A percentile compares a stretch with the other conserved stretches of the same genome.
Conservation (phyloP, 2,888 invertebrate species). For the Microctonus hyperodae region DNA sequence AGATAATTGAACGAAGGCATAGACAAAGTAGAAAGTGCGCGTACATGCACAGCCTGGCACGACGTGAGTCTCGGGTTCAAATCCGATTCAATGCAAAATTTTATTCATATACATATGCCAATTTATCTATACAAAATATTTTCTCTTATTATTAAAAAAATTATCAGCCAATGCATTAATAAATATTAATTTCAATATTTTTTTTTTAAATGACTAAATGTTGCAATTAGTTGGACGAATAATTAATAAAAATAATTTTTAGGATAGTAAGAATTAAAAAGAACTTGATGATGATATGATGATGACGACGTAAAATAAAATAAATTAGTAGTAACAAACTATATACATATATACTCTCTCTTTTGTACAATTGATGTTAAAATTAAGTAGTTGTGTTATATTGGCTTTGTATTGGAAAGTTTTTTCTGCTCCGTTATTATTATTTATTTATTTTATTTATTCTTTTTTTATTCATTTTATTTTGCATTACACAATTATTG, state of each 20-base stretch:
- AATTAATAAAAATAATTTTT: not conserved
- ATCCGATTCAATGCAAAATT: not conserved
- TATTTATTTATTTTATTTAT: not conserved
- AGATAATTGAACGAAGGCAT: slow-evolving; percentile 5
- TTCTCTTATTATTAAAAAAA: not conserved
- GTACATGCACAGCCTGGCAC: slow-evolving; percentile 13
- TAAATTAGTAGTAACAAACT: not conserved
- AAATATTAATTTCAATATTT: not conserved
- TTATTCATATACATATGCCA: not conserved
- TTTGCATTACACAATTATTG: not conserved
- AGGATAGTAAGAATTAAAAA: no score
- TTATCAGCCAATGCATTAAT: not conserved
- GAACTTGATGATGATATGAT: no score
- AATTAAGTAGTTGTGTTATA: not conserved
- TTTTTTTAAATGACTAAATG: not conserved
- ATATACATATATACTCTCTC: not conserved
- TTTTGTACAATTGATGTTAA: not conserved
- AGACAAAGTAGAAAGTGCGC: slow-evolving; percentile 24
- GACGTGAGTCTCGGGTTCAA: not conserved
- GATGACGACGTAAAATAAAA: no score
- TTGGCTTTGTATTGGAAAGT: not conserved
- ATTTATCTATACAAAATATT: not conserved
- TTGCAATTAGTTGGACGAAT: not conserved
- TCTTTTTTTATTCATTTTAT: not conserved
- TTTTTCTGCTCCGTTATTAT: not conserved